Base-by-base conservation (phyloP, 1,140 invertebrate genomes). In the Penaeus vannamei region DNA sequence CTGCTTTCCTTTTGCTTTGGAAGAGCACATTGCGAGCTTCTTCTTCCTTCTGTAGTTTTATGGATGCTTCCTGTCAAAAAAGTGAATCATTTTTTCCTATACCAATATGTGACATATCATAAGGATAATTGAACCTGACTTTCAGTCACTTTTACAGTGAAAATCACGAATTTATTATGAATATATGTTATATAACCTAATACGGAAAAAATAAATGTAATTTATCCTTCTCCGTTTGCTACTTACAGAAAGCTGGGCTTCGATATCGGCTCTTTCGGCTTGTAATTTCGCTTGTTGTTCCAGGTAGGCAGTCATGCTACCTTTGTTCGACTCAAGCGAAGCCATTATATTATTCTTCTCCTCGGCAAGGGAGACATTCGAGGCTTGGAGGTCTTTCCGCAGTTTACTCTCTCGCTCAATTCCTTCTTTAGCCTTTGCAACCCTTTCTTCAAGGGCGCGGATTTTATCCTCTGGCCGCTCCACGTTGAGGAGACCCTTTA, bases 1-100 rank as follows among this genome's bases (percentile, higher is more conserved):
- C 98, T 93, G 98, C 94, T 95, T 99, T 99, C 95, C 98, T 98
- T 95, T 98, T 98, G 91, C 97, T 97, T 94, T 99, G 99, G 93
- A 99, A 94, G 92, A 93, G 92, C 59, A 32, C 89, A 94, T 97
- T 97, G 93, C 97, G 96, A 92, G 97, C 96, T 95, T 99, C 98
- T 94, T 99, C 98, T 93, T 99, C 98, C 94, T 98, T 53, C 53
- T 53, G 53, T 53, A 53, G 53, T 17, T 53, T 53, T 53, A 53
- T 10, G 53, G 5, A 0, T 53, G 53, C 53, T 53, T 53, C 53
- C 53, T 53, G 53, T 53, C 53, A 53, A 53, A 42, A 1, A 53
- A 53, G 53, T 53, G 1, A 53, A 53, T 53, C 14, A 10, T 53
- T 3, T 53, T 53, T 12, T 53, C 0, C 0, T 53, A 53, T 10